These are phyloP conservation scores for Chrysaora quinquecirrha DNA, from an alignment of 30 jellyfish, hydroid and myxozoan genomes.

Conservation along the genomic window DNA sequence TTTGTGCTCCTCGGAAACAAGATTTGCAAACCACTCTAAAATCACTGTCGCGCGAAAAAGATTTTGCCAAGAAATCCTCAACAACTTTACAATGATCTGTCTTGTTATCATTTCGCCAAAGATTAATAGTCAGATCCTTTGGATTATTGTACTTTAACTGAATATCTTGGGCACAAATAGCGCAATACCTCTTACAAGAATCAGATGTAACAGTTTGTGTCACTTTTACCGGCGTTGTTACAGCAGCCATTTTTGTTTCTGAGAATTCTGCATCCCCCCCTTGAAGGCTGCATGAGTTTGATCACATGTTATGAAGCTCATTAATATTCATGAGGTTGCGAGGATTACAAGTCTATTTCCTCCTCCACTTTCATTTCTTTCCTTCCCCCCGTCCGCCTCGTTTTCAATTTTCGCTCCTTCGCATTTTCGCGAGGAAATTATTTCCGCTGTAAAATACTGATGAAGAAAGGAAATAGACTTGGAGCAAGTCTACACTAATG, in stretches of 20 bases:
- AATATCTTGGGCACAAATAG: constrained; percentile 27
- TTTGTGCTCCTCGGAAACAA: constrained; percentile 42
- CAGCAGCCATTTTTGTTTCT: constrained; percentile 36
- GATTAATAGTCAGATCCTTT: constrained; percentile 30
- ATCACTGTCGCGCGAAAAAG: constrained; percentile 32
- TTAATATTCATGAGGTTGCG: constrained; percentile 12
- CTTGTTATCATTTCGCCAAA: constrained; percentile 22
- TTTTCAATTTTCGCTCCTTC: no score
- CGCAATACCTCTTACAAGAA: constrained; percentile 34
- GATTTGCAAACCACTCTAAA: constrained; percentile 44
- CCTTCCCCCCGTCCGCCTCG: no score
- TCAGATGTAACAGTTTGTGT: constrained; percentile 31
- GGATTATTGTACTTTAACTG: constrained; percentile 36
- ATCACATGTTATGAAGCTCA: constrained; percentile 14
- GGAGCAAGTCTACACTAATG: no score
- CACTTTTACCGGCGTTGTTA: constrained; percentile 43
- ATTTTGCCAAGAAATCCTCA: constrained; percentile 24
- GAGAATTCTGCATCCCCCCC: constrained; percentile 8
- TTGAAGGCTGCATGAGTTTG: constrained; percentile 18
- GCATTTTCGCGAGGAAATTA: no score
- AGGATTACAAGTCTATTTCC: constrained; percentile 9
- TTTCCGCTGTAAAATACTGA: no score
- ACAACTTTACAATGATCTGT: constrained; percentile 14
- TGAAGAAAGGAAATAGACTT: no score
- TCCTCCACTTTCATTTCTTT: no score